Base-by-base conservation (phyloP, 2,113 vertebrate genomes). In the Theristicus caerulescens region DNA sequence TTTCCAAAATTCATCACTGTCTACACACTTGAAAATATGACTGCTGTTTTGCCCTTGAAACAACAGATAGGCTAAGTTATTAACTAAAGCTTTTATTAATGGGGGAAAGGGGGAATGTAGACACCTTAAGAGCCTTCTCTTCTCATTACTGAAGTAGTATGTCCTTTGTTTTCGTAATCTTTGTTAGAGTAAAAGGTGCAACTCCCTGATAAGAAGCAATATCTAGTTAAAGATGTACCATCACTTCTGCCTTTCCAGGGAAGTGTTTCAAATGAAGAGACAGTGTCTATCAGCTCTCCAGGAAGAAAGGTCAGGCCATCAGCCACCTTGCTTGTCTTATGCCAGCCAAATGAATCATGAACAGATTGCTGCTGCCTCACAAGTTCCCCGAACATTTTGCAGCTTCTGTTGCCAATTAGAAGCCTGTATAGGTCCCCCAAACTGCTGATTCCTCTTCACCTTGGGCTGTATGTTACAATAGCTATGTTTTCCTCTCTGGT, bases 131-230 rank as follows among this genome's bases (percentile, higher is more conserved):
- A 91, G 59, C 22, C 34, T 65, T 59, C 71, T 76, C 11, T 66
- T 85, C 62, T 84, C 71, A 46, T 82, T 74, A 44, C 69, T 65
- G 58, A 34, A 49, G 66, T n/a, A 46, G 25, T 21, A 19, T 44
- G 62, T 54, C 67, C 89, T 97, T 95, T 96, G 76, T 94, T 95
- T 97, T 64, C 1, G 3, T 83, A 92, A 82, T 92, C 32, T 26
- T 81, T 51, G 18, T 72, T 87, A 66, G 57, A 94, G 88, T 69
- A 69, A 95, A 95, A 97, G 96, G 96, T 96, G 94, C 89, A 94
- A 87, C 92, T 92, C 67, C 73, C 91, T 74, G 95, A 97, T 96
- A 95, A 97, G 77, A 40, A 80, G 90, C 57, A 55, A 15, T n/a
- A 57, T 82, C 76, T 86, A 49, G 86, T 91, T 90, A 90, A 73